phyloP scores from a whole-genome alignment of 2,797 vertebrate species.

The Manis pentadactyla region DNA sequence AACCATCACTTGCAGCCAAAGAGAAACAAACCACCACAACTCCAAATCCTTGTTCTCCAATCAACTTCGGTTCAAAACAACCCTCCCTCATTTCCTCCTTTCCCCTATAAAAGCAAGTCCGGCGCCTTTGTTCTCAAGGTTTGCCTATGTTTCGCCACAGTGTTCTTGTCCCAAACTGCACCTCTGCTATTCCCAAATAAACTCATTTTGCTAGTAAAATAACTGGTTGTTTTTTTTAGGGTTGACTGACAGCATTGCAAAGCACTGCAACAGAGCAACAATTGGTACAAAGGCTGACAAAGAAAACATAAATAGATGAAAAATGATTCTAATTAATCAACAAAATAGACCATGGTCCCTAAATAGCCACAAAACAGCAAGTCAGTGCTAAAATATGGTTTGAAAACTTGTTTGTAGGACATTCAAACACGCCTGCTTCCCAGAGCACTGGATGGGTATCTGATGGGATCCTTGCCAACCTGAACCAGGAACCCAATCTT shows the following conservation, averaged over 20 bases:
- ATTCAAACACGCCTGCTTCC: neutral
- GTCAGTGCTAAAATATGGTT: neutral
- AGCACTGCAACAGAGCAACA: neutral
- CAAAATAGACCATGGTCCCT: neutral
- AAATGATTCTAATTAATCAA: slow-evolving; percentile 1
- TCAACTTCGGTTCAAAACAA: neutral
- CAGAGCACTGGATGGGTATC: neutral
- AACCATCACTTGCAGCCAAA: neutral
- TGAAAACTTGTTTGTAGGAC: neutral
- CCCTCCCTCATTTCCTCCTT: neutral
- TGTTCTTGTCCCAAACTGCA: neutral
- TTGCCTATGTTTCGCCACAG: neutral
- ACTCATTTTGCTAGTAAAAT: neutral
- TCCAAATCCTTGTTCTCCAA: neutral
- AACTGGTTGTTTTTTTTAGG: neutral
- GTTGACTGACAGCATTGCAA: neutral
- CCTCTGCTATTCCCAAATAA: neutral
- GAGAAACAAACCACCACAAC: neutral
- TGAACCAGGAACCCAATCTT: neutral
- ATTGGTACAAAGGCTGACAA: neutral
- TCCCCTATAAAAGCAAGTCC: neutral
- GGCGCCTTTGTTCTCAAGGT: neutral
- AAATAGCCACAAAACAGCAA: neutral
- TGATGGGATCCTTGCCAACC: neutral
- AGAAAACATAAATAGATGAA: slow-evolving; percentile 43